Percentiles rank a stretch among this genome's conserved stretches.
phyloP scores from a whole-genome alignment of 2,888 invertebrate genomes.

The Eupeodes latifasciatus region DNA sequence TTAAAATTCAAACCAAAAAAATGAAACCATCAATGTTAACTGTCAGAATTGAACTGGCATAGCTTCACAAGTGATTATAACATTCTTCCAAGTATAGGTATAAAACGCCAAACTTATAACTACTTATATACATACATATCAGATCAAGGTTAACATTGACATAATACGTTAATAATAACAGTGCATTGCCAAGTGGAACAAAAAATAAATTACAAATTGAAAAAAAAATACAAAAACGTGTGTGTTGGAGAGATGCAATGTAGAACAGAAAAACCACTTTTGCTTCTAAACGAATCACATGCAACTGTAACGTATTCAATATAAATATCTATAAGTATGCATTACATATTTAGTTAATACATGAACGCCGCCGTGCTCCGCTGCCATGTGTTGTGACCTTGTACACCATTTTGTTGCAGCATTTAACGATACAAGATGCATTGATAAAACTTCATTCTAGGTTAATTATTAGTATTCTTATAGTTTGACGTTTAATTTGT shows the following conservation, averaged over 20 bases:
- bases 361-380: neutral
- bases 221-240: constrained; percentile 23
- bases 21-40: neutral
- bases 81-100: constrained; percentile 25
- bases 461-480: constrained; percentile 64
- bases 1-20: neutral
- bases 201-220: constrained; percentile 7
- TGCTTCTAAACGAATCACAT: constrained; percentile 51
- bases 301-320: constrained; percentile 67
- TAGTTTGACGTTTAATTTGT: constrained; percentile 25
- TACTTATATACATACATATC: constrained; percentile 47
- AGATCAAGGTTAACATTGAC: constrained; percentile 76
- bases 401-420: constrained; percentile 61
- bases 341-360: neutral
- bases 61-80: neutral
- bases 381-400: constrained; percentile 54
- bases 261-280: constrained; percentile 71
- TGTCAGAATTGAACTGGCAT: constrained; percentile 29
- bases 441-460: constrained; percentile 54
- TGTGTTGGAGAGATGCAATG: constrained; percentile 63
- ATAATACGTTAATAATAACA: constrained; percentile 76
- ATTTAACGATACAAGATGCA: constrained; percentile 41
- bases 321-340: neutral
- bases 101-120: constrained; percentile 24
- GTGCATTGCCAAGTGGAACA: constrained; percentile 71